A percentile compares a stretch with the other conserved stretches of the same genome.
Conservation (phyloP, 2,113 vertebrate species). For the Acrocephalus kingi region DNA sequence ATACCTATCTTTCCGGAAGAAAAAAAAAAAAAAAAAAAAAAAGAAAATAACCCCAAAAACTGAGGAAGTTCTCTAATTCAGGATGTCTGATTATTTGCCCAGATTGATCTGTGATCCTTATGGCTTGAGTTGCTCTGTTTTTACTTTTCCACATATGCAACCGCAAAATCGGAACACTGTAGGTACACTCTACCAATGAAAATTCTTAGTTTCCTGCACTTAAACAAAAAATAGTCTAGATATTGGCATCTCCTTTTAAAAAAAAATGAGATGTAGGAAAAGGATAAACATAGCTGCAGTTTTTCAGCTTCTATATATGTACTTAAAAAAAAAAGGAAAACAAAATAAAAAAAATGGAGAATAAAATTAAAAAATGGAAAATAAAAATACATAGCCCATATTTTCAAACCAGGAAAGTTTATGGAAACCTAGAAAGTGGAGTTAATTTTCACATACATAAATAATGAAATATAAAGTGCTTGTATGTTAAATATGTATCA, state of each 20-base stretch:
- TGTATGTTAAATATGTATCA: conserved; percentile 56
- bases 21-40: too few species aligned
- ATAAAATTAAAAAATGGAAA: not conserved
- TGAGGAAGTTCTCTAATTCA: not conserved
- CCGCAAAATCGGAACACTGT: not conserved
- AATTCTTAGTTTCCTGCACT: not conserved
- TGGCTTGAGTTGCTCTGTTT: not conserved
- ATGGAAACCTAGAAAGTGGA: not conserved
- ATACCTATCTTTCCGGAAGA: not conserved
- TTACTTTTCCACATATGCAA: not conserved
- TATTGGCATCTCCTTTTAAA: not conserved
- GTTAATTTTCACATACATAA: conserved; percentile 26
- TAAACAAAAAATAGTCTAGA: not conserved
- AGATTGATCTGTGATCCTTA: not conserved
- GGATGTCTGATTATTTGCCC: not conserved
- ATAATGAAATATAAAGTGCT: conserved; percentile 43
- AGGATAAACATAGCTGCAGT: not conserved
- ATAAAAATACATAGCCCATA: not conserved
- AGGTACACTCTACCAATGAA: not conserved
- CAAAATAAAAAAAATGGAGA: not conserved
- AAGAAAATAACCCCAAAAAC: not conserved
- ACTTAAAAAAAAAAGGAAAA: not conserved
- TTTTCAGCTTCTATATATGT: not conserved
- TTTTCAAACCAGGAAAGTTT: not conserved
- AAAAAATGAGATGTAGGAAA: not conserved